Evolutionary conservation across 2,113 vertebrate species (phyloP), one percentile per base, ranked within the genome.

Genomic region (Takifugu flavidus): DNA sequence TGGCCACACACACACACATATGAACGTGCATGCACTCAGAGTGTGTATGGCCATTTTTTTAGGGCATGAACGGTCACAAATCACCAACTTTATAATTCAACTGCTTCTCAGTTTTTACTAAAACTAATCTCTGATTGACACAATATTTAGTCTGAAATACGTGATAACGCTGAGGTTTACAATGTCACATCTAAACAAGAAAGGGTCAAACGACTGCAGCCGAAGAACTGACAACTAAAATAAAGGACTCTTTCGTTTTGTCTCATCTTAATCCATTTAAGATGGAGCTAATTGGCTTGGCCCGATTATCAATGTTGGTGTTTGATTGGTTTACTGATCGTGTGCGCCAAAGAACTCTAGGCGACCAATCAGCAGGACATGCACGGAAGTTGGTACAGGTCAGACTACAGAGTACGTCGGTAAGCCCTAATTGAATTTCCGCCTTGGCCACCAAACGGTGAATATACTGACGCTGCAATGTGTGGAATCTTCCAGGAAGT

Each of bases 351-450:
- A 29, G 26, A 20, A 2, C 2, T 25, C 6, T 8, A 11, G 43
- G 4, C 5, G 28, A n/a, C 67, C 50, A 61, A 56, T 69, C 59
- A 31, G 34, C 34, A 39, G 34, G 34, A 39, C 34, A 11, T 10
- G 11, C 34, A 39, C 11, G 34, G 3, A 49, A 65, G 25, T n/a
- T 20, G 56, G 59, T 28, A 28, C 10, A 60, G 65, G 55, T 70
- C 65, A 70, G 49, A 52, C 51, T 25, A 45, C 46, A 49, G 50
- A 14, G 45, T 13, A 25, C 20, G 20, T 20, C 20, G 65, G 47
- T 42, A 28, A 57, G n/a, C 15, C 57, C 70, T 74, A 69, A 84
- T 83, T 77, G 52, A 64, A 78, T 79, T 77, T 71, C 70, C 69
- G 64, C 45, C 4, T 53, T 25, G 72, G 67, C 27, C 10, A 20